A percentile compares a stretch with the other conserved stretches of the same genome.
phyloP scores from a whole-genome alignment of 2,888 invertebrate species.

The Catocala nupta region DNA sequence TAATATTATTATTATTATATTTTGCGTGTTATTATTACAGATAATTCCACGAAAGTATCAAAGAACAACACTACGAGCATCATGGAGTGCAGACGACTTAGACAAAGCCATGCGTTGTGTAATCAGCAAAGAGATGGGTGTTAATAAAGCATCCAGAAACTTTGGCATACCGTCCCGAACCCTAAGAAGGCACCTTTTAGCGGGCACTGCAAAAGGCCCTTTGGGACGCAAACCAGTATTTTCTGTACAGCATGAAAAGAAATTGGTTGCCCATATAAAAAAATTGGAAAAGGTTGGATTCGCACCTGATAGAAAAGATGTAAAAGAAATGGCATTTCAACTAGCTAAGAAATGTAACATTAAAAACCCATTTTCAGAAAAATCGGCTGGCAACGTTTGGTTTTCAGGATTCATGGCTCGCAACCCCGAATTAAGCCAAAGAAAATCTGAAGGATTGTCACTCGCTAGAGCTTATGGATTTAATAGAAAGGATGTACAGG shows the following conservation, averaged over 20 bases:
- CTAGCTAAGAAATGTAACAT: constrained; percentile 24
- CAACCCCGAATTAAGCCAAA: constrained; percentile 17
- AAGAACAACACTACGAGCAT: constrained; percentile 1
- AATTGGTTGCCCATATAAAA: constrained; percentile 9
- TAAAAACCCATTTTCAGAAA: constrained; percentile 22
- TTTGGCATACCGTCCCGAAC: constrained; percentile 7
- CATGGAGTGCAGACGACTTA: neutral
- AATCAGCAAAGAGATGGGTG: constrained; percentile 2
- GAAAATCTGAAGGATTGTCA: constrained; percentile 58
- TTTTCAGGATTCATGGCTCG: constrained; percentile 21
- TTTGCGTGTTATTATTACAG: neutral
- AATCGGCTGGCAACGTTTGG: constrained; percentile 24
- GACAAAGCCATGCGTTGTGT: neutral
- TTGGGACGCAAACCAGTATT: constrained; percentile 1
- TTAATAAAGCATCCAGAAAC: constrained; percentile 1
- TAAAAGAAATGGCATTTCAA: constrained; percentile 31
- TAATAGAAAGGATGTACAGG: constrained; percentile 49
- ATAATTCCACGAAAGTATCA: constrained; percentile 3
- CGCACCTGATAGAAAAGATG: constrained; percentile 24
- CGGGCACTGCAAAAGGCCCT: neutral
- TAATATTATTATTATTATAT: neutral
- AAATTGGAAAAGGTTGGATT: constrained; percentile 18
- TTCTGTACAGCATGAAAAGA: constrained; percentile 1
- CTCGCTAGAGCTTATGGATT: constrained; percentile 48
- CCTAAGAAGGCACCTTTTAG: constrained; percentile 1